These are phyloP conservation scores for Drosophila bipectinata DNA, from an alignment of 1,140 invertebrate species.

Conservation along the genomic window DNA sequence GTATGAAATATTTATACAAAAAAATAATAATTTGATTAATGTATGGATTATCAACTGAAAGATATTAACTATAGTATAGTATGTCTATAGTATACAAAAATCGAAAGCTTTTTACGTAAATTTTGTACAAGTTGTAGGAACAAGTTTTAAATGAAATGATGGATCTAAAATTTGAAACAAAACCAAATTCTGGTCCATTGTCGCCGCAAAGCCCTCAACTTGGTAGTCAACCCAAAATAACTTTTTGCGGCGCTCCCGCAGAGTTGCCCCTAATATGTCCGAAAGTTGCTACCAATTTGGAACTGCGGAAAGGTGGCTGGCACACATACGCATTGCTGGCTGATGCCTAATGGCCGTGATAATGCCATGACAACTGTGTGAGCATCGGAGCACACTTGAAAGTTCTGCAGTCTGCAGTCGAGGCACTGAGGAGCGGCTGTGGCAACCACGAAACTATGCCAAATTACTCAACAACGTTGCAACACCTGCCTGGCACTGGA, in stretches of 20 bases:
- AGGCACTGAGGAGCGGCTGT: background rate
- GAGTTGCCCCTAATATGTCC: conserved; percentile 31
- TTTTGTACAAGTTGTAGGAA: background rate
- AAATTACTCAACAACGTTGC: conserved; percentile 47
- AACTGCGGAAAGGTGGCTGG: conserved; percentile 11
- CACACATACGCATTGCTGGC: conserved; percentile 22
- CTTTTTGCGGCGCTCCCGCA: conserved; percentile 25
- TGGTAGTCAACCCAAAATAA: background rate
- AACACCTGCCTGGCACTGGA: conserved; percentile 35
- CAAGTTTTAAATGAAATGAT: conserved; percentile 12
- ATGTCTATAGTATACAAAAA: too few species aligned
- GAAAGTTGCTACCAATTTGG: conserved; percentile 34
- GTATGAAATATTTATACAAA: too few species aligned
- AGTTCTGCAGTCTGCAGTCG: conserved; percentile 19
- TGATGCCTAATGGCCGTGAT: conserved; percentile 55
- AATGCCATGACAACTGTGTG: conserved; percentile 55
- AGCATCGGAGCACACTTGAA: conserved; percentile 27
- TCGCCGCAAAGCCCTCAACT: background rate
- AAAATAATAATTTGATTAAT: too few species aligned
- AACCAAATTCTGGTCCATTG: background rate
- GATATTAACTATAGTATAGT: too few species aligned
- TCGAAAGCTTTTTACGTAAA: background rate
- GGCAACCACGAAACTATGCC: conserved; percentile 52
- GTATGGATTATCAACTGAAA: too few species aligned
- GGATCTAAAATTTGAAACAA: conserved; percentile 14